Evolutionary conservation across 2,888 invertebrate species (phyloP).

Genomic region (Drosophila cracens): DNA sequence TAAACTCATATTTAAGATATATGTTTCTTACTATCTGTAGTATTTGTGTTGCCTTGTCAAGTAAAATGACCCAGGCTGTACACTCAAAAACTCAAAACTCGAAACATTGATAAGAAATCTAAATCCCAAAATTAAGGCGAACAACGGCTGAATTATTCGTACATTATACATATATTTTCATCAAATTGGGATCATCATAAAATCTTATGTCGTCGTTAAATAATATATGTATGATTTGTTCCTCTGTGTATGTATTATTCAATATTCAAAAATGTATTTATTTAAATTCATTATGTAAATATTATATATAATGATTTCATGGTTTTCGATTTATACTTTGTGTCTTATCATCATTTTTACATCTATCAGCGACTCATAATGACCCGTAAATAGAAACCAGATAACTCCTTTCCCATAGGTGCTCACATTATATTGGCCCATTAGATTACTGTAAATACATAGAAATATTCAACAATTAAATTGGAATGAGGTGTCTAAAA

Average conservation of each 20-base stretch:
- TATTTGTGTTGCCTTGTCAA: neutral
- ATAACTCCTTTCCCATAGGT: slow-evolving; percentile 88
- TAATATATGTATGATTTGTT: too few species aligned
- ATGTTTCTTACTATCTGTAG: neutral
- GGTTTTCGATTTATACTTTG: neutral
- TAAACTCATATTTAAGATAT: neutral
- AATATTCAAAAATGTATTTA: too few species aligned
- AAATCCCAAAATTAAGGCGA: neutral
- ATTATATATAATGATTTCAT: neutral
- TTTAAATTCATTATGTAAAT: too few species aligned
- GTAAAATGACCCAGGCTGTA: neutral
- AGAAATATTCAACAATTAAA: neutral
- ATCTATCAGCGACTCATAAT: slow-evolving; percentile 87
- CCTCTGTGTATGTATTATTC: too few species aligned
- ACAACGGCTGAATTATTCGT: too few species aligned
- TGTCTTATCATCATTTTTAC: slow-evolving; percentile 89
- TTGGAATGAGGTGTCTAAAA: neutral
- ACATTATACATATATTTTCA: neutral
- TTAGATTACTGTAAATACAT: slow-evolving; percentile 86
- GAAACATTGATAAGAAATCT: slow-evolving; percentile 11
- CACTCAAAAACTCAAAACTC: neutral
- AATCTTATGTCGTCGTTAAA: too few species aligned
- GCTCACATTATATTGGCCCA: slow-evolving; percentile 87
- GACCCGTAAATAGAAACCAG: slow-evolving; percentile 89
- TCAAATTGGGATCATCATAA: too few species aligned